Percentiles rank a stretch among this genome's conserved stretches.
phyloP scores from a whole-genome alignment of 2,113 vertebrate genomes.

The Odontesthes bonariensis region DNA sequence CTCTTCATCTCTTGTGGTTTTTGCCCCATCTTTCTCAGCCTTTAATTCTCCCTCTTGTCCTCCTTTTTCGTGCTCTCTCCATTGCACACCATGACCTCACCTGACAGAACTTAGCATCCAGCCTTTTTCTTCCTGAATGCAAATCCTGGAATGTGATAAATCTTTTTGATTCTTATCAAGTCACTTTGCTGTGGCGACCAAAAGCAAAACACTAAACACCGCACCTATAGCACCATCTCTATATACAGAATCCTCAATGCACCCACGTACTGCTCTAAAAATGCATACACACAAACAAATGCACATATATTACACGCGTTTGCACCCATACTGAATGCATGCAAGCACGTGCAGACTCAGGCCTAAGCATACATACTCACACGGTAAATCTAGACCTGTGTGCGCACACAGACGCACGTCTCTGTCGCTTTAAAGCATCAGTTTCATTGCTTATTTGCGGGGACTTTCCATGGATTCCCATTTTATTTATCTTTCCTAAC shows the following conservation, averaged over 20 bases:
- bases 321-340: conserved; percentile 29
- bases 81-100: conserved; percentile 78
- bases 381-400: conserved; percentile 58
- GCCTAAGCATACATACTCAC: conserved; percentile 24
- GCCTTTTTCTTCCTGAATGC: conserved; percentile 81
- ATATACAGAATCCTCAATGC: conserved; percentile 77
- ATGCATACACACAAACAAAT: conserved; percentile 51
- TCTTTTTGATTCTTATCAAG: conserved; percentile 84
- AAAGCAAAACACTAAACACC: conserved; percentile 82
- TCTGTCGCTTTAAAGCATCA: conserved; percentile 58
- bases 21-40: conserved; percentile 67
- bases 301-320: conserved; percentile 30
- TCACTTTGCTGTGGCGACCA: conserved; percentile 84
- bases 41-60: conserved; percentile 75
- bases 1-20: conserved; percentile 80
- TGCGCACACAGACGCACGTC: conserved; percentile 55
- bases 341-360: conserved; percentile 25
- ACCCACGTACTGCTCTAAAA: conserved; percentile 55
- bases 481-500: conserved; percentile 83
- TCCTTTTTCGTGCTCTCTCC: conserved; percentile 65
- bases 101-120: conserved; percentile 65
- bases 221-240: conserved; percentile 80
- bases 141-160: conserved; percentile 85
- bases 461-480: conserved; percentile 82
- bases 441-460: conserved; percentile 78